Conservation (phyloP, 2,888 invertebrate species). For the Tetrapedia diversipes region DNA sequence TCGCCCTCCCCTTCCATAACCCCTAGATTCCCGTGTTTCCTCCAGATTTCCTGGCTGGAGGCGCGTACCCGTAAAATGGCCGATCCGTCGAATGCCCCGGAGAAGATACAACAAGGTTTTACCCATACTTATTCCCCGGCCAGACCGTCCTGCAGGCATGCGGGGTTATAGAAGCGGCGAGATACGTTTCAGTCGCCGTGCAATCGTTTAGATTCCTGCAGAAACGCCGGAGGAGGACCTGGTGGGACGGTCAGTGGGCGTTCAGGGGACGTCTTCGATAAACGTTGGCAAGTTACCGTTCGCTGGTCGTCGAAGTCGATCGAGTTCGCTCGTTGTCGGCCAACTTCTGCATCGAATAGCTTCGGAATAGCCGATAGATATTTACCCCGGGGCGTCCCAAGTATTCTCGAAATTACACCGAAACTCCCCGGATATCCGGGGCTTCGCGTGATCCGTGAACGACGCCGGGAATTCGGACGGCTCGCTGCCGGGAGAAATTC, state of each 20-base stretch:
- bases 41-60: constrained; percentile 4
- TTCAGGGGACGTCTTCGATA: constrained; percentile 33
- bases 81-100: constrained; percentile 7
- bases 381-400: constrained; percentile 49
- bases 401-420: constrained; percentile 53
- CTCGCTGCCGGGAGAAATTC: constrained; percentile 21
- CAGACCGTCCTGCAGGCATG: neutral
- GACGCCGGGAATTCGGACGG: constrained; percentile 43
- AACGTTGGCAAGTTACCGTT: constrained; percentile 48
- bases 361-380: constrained; percentile 50
- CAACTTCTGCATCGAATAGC: constrained; percentile 43
- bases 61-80: constrained; percentile 38
- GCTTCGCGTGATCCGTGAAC: constrained; percentile 45
- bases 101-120: constrained; percentile 2
- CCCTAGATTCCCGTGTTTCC: neutral
- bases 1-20: constrained; percentile 44
- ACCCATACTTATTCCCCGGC: neutral
- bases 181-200: constrained; percentile 6
- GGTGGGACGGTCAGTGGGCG: constrained; percentile 11
- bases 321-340: constrained; percentile 43
- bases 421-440: constrained; percentile 35
- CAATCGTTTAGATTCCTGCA: neutral
- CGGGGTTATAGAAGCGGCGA: constrained; percentile 2
- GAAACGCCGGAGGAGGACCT: neutral
- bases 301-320: constrained; percentile 21